These are phyloP conservation scores for Esox masquinongy DNA, from an alignment of 2,797 vertebrate species.

Conservation along the genomic window DNA sequence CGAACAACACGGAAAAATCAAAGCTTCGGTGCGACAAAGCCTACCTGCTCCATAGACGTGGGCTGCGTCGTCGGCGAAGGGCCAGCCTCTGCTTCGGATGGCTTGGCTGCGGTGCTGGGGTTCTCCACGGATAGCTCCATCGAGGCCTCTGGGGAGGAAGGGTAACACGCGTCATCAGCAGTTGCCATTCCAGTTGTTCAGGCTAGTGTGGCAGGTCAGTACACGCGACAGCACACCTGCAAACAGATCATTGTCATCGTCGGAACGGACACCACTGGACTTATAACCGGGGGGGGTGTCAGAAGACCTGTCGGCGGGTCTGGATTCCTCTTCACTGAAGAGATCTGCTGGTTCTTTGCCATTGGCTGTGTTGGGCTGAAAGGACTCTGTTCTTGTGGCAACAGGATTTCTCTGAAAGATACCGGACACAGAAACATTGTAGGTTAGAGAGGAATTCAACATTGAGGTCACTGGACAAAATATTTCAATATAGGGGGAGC, in stretches of 20 bases:
- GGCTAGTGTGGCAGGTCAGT: neutral
- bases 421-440: neutral
- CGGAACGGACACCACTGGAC: constrained; percentile 85
- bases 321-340: constrained; percentile 62
- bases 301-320: constrained; percentile 17
- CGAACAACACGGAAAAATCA: too few relatives aligned
- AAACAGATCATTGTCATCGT: constrained; percentile 90
- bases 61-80: constrained; percentile 66
- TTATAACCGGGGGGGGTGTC: constrained; percentile 55
- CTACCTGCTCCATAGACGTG: constrained; percentile 85
- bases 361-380: constrained; percentile 42
- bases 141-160: constrained; percentile 80
- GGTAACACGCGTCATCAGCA: neutral
- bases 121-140: constrained; percentile 84
- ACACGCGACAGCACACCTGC: constrained; percentile 70
- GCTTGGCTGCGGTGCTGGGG: constrained; percentile 62
- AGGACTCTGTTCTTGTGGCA: constrained; percentile 59
- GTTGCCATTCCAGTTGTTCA: neutral
- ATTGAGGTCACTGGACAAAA: neutral
- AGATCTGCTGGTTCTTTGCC: constrained; percentile 55
- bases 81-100: constrained; percentile 61
- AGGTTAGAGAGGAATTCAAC: too few relatives aligned
- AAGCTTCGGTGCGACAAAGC: too few relatives aligned
- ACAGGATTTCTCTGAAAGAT: constrained; percentile 57
- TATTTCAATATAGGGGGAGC: constrained; percentile 11